Evolutionary conservation across 2,113 vertebrate genomes (phyloP), one percentile per base, ranked within the genome.

Genomic region (Eulacestoma nigropectus): DNA sequence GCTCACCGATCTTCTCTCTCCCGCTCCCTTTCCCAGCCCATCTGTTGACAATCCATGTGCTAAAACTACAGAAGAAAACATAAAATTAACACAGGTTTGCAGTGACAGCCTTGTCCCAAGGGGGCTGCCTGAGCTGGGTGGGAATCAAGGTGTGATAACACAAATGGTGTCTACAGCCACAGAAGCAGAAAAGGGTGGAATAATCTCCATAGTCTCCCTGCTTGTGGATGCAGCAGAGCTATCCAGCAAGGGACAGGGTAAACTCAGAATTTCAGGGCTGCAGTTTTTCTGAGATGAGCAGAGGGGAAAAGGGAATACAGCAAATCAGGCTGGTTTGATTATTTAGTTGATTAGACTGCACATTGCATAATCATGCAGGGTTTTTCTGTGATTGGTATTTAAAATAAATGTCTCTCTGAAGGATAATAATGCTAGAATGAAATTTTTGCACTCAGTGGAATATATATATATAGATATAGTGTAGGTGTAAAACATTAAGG

Each of bases 121-220:
- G 21, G 19, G 14, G 6, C n/a, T 74, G 73, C 41, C 13, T 9
- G n/a, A 56, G 55, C 27, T 44, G 44, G 32, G 29, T 33, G 26
- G 55, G 30, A 50, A 55, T 16, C 59, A 63, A 72, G 27, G 16
- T 1, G 2, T 23, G 27, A 7, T 5, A 50, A 13, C 9, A 52
- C 60, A 67, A 53, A 57, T 1, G 1, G 19, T 65, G 9, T 4
- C 67, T 33, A 6, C 1, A 0, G 77, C 21, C 63, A 60, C 0
- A n/a, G 69, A 46, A 41, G 15, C 30, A 79, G 25, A 32, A 67
- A 19, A 49, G 7, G 42, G 27, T 13, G 41, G 41, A 62, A 42
- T 14, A 22, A 59, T 7, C 39, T 72, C 15, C 1, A 1, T 1
- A 42, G 16, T 7, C 47, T 41, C 57, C 7, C 3, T 5, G 6